These are phyloP conservation scores for Baccha elongata DNA, from an alignment of 2,888 invertebrate genomes.

Conservation along the genomic window DNA sequence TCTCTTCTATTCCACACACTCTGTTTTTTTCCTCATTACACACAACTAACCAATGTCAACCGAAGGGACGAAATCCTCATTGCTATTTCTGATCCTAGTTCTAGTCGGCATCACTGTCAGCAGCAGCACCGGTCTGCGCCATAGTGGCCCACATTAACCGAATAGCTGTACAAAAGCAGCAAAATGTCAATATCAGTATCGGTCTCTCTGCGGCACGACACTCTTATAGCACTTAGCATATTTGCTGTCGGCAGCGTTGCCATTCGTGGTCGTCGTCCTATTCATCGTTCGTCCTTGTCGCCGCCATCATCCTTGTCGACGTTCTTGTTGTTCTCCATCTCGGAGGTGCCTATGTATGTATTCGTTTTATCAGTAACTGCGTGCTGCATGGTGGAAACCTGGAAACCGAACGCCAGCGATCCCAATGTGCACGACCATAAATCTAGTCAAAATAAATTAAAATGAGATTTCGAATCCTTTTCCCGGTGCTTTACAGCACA, in stretches of 20 bases:
- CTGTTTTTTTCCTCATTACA: slow-evolving; percentile 55
- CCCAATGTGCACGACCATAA: slow-evolving; percentile 65
- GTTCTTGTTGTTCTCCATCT: slow-evolving; percentile 22
- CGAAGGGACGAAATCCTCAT: slow-evolving; percentile 42
- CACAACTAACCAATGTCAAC: slow-evolving; percentile 67
- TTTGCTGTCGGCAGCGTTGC: slow-evolving; percentile 50
- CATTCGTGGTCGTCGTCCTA: slow-evolving; percentile 14
- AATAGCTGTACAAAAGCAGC: slow-evolving; percentile 69
- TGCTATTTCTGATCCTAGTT: slow-evolving; percentile 37
- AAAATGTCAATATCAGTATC: slow-evolving; percentile 72
- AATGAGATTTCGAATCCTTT: slow-evolving; percentile 71
- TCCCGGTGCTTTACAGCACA: slow-evolving; percentile 44
- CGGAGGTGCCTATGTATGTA: background rate
- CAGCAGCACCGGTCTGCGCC: slow-evolving; percentile 46
- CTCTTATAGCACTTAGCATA: slow-evolving; percentile 69
- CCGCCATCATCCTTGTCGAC: slow-evolving; percentile 15
- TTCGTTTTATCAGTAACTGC: slow-evolving; percentile 42
- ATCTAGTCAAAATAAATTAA: slow-evolving; percentile 74
- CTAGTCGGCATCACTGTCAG: slow-evolving; percentile 51
- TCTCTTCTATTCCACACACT: slow-evolving; percentile 22
- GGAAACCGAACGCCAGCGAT: slow-evolving; percentile 43
- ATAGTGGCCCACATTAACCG: slow-evolving; percentile 57
- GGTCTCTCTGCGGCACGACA: slow-evolving; percentile 65
- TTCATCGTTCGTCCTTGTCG: background rate
- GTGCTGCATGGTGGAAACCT: slow-evolving; percentile 45